Base-by-base conservation (phyloP, 2,113 vertebrate species). In the Cyanistes caeruleus region DNA sequence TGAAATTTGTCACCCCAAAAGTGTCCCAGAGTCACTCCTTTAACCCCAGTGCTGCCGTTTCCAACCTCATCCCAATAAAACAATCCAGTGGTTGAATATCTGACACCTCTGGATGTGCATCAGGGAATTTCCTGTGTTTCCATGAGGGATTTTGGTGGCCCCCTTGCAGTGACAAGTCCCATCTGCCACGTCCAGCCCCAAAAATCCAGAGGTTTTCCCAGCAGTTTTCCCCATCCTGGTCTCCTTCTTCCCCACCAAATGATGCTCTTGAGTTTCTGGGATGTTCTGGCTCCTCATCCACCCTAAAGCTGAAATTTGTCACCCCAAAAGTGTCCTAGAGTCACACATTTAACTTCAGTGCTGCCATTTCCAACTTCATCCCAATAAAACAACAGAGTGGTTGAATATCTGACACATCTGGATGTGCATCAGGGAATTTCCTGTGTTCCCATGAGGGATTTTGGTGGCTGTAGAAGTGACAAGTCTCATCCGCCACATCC, bases 321-420 rank as follows among this genome's bases (percentile, higher is more conserved):
- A 17, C 13, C 31, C 44, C 25, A 2, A 25, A 39, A 63, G 0
- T 10, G 5, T 35, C 30, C 19, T 15, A 7, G 33, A 16, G 70
- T 13, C 3, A 0, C 22, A 28, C 11, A 7, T 30, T 41, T 13
- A 23, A 35, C 8, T 20, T 20, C 1, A 0, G 0, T 8, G 10
- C 11, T 48, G 12, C 79, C 44, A 5, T 55, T 65, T 65, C n/a
- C 37, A 37, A 2, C 0, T 23, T 56, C 46, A 43, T n/a, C 62
- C 82, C 48, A 18, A 37, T 49, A 18, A 33, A 87, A 52, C 2
- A 24, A 37, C 6, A 18, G 74, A 9, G 0, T 2, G 2, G 5
- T 49, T 77, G 25, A 13, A 24, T 2, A n/a, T 2, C n/a, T 9
- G 20, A 3, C 5, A 24, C 64, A 31, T 37, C 2, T 0, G n/a